Conservation (phyloP, 2,888 invertebrate genomes). For the Euphydryas editha region DNA sequence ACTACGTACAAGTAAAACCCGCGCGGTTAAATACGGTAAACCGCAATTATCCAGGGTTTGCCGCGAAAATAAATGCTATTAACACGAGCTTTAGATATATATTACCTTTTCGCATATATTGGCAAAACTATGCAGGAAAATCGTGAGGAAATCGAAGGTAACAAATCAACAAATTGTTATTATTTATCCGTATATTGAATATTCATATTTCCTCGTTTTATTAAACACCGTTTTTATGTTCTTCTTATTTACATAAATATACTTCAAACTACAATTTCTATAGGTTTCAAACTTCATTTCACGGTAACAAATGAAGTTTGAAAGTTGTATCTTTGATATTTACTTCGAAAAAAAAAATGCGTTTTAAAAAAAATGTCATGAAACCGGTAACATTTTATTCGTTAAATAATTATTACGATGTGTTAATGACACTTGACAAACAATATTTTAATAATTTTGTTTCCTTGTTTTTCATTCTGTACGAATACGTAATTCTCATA, state of each 20-base stretch:
- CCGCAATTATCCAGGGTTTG: background rate
- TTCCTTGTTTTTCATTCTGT: no score
- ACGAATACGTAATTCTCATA: no score
- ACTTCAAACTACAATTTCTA: no score
- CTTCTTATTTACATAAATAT: background rate
- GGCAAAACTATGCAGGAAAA: constrained; percentile 32
- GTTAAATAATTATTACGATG: no score
- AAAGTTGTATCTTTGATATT: no score
- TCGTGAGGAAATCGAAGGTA: constrained; percentile 34
- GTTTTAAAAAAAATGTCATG: no score
- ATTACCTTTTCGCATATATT: constrained; percentile 1
- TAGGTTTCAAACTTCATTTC: no score
- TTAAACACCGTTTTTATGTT: background rate
- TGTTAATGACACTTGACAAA: no score
- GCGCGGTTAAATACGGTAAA: constrained; percentile 9
- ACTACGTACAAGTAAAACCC: constrained; percentile 18
- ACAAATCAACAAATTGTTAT: constrained; percentile 7
- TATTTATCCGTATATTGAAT: constrained; percentile 7
- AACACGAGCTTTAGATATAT: background rate
- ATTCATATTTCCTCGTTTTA: constrained; percentile 17
- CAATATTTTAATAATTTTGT: no score
- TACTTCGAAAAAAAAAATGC: no score
- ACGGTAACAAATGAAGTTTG: no score
- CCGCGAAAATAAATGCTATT: constrained; percentile 3
- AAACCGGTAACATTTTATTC: no score